Evolutionary conservation across 1,140 invertebrate genomes (phyloP), one percentile per base, ranked within the genome.

Genomic region (Homalodisca vitripennis): DNA sequence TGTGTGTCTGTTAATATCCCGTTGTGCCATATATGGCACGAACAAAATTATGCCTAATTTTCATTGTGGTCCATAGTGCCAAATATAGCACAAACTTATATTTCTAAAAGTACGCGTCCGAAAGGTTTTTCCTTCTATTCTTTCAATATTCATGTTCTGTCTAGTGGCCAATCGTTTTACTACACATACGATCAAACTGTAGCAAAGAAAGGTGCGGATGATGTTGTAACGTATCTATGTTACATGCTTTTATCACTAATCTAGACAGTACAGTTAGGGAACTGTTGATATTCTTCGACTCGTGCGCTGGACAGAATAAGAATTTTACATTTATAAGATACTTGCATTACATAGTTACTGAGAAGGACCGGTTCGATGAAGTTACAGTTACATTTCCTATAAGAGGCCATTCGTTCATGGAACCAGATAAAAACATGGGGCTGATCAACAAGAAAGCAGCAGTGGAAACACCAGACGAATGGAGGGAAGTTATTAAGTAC

Each of bases 221-320:
- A 71, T 1, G 70, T 71, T 47, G 29, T 27, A 17, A 68, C 70
- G 29, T 27, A 17, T 71, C 70, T 22, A 68, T 71, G 57, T 24
- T 70, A 30, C 63, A 73, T 55, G 67, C 67, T 60, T 47, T 72
- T 48, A 30, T n/a, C 32, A 65, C 68, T 30, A 70, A 64, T 65
- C 63, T 73, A n/a, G 1, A 20, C 34, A 29, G 26, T 41, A 51
- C 67, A 51, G 47, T 73, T 13, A 57, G 22, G 41, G 2, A 69
- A 17, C 66, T 70, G 69, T 62, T 71, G 24, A 48, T 73, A 26
- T 73, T 73, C 66, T 73, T 68, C 51, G 66, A 73, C 48, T 72
- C 70, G 22, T 72, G 72, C 65, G 70, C 67, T 68, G 65, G 65
- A 17, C 6, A 67, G 26, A 67, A 67, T 17, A 67, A 67, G 46